phyloP scores from a whole-genome alignment of 2,888 invertebrate species.

The Apamea sordens region DNA sequence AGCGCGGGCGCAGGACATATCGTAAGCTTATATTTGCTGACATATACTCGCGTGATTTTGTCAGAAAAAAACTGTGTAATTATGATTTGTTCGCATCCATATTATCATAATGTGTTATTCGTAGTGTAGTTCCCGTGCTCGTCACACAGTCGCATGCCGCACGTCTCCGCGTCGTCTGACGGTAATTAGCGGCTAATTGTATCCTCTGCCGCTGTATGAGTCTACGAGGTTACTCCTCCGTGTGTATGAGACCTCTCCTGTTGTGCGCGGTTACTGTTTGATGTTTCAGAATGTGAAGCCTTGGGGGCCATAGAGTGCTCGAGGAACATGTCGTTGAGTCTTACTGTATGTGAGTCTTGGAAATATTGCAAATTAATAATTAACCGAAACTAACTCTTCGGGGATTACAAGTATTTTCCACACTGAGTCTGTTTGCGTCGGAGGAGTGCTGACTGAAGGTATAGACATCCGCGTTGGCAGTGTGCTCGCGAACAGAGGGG shows the following conservation, averaged over 20 bases:
- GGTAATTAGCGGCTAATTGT: constrained; percentile 46
- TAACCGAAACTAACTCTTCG: neutral
- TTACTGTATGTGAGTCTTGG: neutral
- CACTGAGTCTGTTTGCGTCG: no score
- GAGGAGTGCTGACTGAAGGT: neutral
- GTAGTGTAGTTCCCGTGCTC: no score
- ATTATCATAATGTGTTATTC: neutral
- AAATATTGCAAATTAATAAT: neutral
- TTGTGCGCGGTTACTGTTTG: neutral
- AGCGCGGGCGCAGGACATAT: constrained; percentile 68
- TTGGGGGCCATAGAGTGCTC: neutral
- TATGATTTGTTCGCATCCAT: neutral
- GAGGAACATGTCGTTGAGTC: neutral
- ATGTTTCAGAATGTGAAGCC: neutral
- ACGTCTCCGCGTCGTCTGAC: constrained; percentile 8
- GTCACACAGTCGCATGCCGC: neutral
- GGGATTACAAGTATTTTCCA: neutral
- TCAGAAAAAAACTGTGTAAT: neutral
- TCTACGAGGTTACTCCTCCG: neutral
- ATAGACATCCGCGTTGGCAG: neutral
- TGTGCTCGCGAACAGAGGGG: neutral
- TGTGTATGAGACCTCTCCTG: neutral
- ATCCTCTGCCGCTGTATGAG: neutral
- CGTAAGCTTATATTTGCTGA: constrained; percentile 58
- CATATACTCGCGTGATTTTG: neutral